Percentiles rank a stretch among this genome's conserved stretches.
Conservation (phyloP, 37 sponge, comb jelly and placozoan genomes). For the Ianthella basta region DNA sequence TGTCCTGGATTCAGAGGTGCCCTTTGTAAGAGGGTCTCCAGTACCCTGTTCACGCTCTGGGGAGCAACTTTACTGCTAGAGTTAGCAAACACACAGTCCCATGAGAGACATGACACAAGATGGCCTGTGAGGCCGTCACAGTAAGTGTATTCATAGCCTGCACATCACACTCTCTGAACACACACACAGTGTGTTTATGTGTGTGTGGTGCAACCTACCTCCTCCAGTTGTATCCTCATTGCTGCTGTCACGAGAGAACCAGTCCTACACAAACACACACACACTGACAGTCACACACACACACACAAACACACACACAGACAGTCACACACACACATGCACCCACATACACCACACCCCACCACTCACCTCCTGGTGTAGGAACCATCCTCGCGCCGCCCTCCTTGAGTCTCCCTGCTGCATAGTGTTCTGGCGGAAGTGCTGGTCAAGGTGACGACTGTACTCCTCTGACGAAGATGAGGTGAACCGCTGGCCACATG, state of each 20-base stretch:
- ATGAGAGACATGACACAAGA: no score
- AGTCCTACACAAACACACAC: no score
- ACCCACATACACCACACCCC: background rate
- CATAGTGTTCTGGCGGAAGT: conserved; percentile 77
- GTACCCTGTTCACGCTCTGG: no score
- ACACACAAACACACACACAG: no score
- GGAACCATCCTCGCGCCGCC: conserved; percentile 69
- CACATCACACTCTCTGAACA: background rate
- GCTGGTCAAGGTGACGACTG: conserved; percentile 92
- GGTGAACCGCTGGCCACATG: conserved; percentile 90
- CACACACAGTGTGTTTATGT: background rate
- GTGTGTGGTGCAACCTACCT: background rate
- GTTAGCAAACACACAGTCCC: no score
- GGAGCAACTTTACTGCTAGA: no score
- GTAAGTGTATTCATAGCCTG: no score
- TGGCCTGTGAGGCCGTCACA: no score
- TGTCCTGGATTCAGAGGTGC: no score
- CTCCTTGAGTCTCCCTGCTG: conserved; percentile 36
- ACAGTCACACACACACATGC: no score
- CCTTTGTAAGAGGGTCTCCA: no score
- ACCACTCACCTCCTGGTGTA: conserved; percentile 75
- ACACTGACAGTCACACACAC: conserved; percentile 17
- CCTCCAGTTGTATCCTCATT: background rate
- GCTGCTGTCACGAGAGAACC: background rate
- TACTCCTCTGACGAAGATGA: conserved; percentile 56